A percentile compares a stretch with the other conserved stretches of the same genome.
These are phyloP conservation scores for Drosophila sulfurigaster DNA, from an alignment of 1,140 invertebrate species.

Conservation along the genomic window DNA sequence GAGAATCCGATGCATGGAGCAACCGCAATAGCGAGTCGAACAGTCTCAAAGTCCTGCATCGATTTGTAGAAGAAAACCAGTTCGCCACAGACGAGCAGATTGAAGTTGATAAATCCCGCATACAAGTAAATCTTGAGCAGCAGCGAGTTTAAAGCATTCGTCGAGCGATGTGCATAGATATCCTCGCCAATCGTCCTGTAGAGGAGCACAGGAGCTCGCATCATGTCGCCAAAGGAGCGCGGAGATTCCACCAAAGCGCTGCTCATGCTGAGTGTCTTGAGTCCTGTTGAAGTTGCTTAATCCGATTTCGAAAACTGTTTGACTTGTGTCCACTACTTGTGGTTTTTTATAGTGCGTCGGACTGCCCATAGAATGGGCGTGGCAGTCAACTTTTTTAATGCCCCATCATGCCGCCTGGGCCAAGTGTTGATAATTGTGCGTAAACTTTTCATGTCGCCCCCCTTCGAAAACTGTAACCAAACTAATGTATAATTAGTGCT, in stretches of 20 bases:
- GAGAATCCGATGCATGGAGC: conserved; percentile 81
- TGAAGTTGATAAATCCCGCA: conserved; percentile 76
- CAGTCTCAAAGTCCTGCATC: conserved; percentile 64
- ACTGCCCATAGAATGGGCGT: conserved; percentile 40
- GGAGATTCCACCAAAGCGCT: conserved; percentile 5
- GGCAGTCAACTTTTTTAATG: conserved; percentile 66
- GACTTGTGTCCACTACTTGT: not conserved
- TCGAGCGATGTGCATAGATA: conserved; percentile 72
- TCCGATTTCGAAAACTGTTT: conserved; percentile 42
- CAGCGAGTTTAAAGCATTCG: conserved; percentile 31
- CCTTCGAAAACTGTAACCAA: conserved; percentile 13
- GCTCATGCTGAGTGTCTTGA: conserved; percentile 28
- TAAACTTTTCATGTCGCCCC: conserved; percentile 58
- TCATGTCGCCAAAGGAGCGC: conserved; percentile 62
- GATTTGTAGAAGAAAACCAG: conserved; percentile 69
- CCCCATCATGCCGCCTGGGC: conserved; percentile 58
- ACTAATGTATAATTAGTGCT: conserved; percentile 57
- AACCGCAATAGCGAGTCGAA: conserved; percentile 72
- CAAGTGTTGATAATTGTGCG: conserved; percentile 80
- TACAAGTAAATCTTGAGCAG: conserved; percentile 65
- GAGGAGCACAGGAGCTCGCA: conserved; percentile 68
- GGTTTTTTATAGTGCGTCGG: conserved; percentile 53
- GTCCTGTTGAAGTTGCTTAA: not conserved
- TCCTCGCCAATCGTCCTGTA: conserved; percentile 77
- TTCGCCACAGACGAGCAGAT: conserved; percentile 68